Percentiles rank a stretch among this genome's conserved stretches.
phyloP scores from a whole-genome alignment of 2,113 vertebrate genomes.

The Osmerus mordax region DNA sequence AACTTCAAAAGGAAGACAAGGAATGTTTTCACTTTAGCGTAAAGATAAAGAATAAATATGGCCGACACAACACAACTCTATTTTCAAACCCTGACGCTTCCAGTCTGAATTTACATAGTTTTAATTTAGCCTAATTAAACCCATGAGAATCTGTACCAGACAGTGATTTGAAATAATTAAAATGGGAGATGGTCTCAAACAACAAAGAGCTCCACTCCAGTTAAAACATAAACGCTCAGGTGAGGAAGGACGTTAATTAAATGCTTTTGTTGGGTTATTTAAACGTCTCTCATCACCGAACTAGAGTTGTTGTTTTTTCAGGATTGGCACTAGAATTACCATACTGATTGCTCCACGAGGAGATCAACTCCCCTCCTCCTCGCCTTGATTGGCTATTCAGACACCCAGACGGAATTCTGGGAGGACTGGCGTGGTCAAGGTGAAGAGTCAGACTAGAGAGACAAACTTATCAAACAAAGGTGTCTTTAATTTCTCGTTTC shows the following conservation, averaged over 20 bases:
- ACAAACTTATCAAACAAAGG: background rate
- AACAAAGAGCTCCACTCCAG: slow-evolving; percentile 48
- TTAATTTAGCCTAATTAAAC: slow-evolving; percentile 75
- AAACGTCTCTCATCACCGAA: slow-evolving; percentile 40
- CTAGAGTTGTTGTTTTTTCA: slow-evolving; percentile 47
- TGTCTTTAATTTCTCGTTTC: background rate
- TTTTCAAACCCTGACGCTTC: slow-evolving; percentile 58
- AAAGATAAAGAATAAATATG: slow-evolving; percentile 33
- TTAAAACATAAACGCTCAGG: slow-evolving; percentile 67
- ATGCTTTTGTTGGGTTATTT: slow-evolving; percentile 61
- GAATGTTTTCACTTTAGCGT: slow-evolving; percentile 47
- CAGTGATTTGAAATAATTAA: slow-evolving; percentile 69
- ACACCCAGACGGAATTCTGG: too few species aligned
- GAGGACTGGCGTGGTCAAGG: too few species aligned
- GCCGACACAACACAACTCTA: slow-evolving; percentile 57
- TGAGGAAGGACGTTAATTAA: slow-evolving; percentile 63
- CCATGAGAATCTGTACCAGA: slow-evolving; percentile 58
- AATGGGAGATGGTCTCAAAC: slow-evolving; percentile 55
- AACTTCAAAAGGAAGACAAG: slow-evolving; percentile 63
- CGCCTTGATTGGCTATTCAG: too few species aligned
- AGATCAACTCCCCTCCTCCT: slow-evolving; percentile 17
- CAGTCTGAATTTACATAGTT: slow-evolving; percentile 68
- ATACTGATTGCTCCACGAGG: slow-evolving; percentile 55
- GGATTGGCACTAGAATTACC: slow-evolving; percentile 61
- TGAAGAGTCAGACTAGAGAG: too few species aligned